Conservation (phyloP, 2,888 invertebrate genomes). For the Drosophila meridionalis region DNA sequence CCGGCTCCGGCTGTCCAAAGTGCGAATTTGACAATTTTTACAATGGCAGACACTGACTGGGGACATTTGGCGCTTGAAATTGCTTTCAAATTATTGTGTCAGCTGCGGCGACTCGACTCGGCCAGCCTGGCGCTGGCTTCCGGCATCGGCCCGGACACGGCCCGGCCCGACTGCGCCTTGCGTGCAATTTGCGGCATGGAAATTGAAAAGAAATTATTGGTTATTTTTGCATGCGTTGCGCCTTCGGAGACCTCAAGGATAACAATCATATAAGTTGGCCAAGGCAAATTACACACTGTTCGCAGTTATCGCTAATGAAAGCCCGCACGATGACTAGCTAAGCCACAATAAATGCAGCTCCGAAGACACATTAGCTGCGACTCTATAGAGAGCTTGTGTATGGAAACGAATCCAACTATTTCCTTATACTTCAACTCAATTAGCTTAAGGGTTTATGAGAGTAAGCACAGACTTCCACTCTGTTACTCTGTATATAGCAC, state of each 20-base stretch:
- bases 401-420: no score
- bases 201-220: slow-evolving; percentile 77
- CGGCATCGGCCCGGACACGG: slow-evolving; percentile 1
- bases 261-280: slow-evolving; percentile 54
- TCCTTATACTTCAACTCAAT: neutral
- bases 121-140: slow-evolving; percentile 45
- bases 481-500: neutral
- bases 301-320: slow-evolving; percentile 44
- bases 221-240: slow-evolving; percentile 76
- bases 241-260: slow-evolving; percentile 44
- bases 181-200: slow-evolving; percentile 71
- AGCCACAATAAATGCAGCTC: slow-evolving; percentile 17
- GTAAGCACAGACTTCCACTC: neutral
- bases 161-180: slow-evolving; percentile 36
- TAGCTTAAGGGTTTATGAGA: neutral
- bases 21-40: slow-evolving; percentile 82
- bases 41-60: slow-evolving; percentile 47
- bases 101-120: slow-evolving; percentile 52
- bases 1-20: slow-evolving; percentile 46
- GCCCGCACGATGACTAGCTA: slow-evolving; percentile 40
- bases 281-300: slow-evolving; percentile 55
- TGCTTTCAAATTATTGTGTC: slow-evolving; percentile 84
- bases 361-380: neutral
- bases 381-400: neutral
- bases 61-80: slow-evolving; percentile 76